Conservation (phyloP, 35 echinoderm and acorn worm species). For the Anneissia japonica region DNA sequence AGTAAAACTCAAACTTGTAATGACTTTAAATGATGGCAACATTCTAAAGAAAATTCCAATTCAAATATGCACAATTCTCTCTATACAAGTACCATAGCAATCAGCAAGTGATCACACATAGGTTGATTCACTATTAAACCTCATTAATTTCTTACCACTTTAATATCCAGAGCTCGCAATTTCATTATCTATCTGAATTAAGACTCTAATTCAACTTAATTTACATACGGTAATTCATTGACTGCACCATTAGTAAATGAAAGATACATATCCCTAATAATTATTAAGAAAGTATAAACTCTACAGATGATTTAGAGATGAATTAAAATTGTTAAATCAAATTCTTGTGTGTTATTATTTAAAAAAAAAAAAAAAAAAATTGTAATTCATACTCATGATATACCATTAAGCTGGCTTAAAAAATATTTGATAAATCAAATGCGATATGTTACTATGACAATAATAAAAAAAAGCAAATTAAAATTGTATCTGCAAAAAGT, state of each 20-base stretch:
- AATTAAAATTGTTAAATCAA: too few species aligned
- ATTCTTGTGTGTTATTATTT: neutral
- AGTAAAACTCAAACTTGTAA: too few species aligned
- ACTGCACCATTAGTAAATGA: neutral
- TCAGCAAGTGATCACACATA: too few species aligned
- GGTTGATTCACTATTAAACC: too few species aligned
- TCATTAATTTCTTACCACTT: too few species aligned
- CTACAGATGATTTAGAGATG: neutral
- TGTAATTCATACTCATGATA: neutral
- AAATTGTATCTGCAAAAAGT: neutral
- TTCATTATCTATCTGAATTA: too few species aligned
- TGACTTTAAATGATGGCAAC: too few species aligned
- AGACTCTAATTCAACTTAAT: neutral
- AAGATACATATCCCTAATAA: neutral
- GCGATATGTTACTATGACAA: neutral
- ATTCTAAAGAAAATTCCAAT: too few species aligned
- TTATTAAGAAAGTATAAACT: neutral
- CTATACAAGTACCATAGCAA: too few species aligned
- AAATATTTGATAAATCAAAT: neutral
- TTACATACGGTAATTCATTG: neutral
- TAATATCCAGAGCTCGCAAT: too few species aligned
- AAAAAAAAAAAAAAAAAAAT: neutral
- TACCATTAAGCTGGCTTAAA: neutral
- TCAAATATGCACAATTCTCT: too few species aligned
- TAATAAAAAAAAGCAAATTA: neutral